These are phyloP conservation scores for Vanessa tameamea DNA, from an alignment of 1,140 invertebrate species.

Conservation along the genomic window DNA sequence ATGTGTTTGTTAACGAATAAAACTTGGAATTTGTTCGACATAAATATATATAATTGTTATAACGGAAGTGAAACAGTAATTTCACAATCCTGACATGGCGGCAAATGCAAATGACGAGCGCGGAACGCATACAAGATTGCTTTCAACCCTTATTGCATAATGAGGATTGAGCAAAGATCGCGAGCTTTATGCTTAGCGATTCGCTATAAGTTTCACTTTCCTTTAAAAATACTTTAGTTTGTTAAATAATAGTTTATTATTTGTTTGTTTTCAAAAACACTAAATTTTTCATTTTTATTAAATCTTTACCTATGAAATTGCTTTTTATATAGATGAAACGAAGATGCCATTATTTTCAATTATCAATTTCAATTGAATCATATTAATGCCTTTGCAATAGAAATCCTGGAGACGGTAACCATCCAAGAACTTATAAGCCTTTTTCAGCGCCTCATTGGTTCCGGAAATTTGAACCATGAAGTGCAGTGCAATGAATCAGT, in stretches of 20 bases:
- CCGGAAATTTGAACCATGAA: no score
- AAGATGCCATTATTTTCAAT: no score
- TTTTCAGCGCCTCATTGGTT: no score
- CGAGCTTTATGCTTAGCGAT: constrained; percentile 66
- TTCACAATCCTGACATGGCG: constrained; percentile 71
- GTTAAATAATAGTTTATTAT: constrained; percentile 9
- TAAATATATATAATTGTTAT: constrained; percentile 23
- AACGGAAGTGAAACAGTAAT: constrained; percentile 76
- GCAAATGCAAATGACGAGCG: constrained; percentile 61
- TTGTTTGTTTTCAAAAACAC: constrained; percentile 15
- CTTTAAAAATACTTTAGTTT: constrained; percentile 38
- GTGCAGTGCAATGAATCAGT: no score
- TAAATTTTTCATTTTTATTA: no score
- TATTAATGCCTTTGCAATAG: no score
- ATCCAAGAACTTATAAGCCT: no score
- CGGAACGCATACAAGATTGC: constrained; percentile 57
- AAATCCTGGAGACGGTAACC: no score
- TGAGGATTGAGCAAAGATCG: constrained; percentile 46
- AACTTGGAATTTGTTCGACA: constrained; percentile 17
- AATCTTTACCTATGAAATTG: background rate
- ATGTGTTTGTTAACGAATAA: constrained; percentile 2
- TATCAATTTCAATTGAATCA: no score
- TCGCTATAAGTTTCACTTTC: constrained; percentile 69
- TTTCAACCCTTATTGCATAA: constrained; percentile 74
- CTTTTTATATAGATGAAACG: no score